These are phyloP conservation scores for Platynereis dumerilii DNA, from an alignment of 2,888 invertebrate species.

Conservation along the genomic window DNA sequence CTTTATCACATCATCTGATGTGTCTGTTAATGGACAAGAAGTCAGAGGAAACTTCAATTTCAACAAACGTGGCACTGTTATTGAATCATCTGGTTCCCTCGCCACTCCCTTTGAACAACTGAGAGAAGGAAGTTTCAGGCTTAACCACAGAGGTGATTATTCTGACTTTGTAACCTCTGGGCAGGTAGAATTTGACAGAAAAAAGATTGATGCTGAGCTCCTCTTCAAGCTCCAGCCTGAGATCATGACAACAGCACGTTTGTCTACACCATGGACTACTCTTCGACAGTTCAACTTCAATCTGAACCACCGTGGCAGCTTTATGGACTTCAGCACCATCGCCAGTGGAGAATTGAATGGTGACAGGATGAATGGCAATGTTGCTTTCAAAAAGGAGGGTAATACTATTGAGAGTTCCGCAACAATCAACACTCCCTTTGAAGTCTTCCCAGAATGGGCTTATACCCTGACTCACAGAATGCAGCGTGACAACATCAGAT, in stretches of 20 bases:
- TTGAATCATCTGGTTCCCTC: slow-evolving; percentile 2
- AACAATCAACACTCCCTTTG: not conserved
- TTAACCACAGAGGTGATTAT: not conserved
- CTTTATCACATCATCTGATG: not conserved
- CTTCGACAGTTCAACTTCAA: slow-evolving; percentile 2
- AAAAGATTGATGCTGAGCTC: slow-evolving; percentile 2
- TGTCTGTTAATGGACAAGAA: not conserved
- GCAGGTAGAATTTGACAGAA: not conserved
- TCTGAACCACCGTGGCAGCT: slow-evolving; percentile 24
- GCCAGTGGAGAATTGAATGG: slow-evolving; percentile 7
- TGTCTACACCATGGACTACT: slow-evolving; percentile 9
- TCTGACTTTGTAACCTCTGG: slow-evolving; percentile 1
- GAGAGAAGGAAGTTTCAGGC: not conserved
- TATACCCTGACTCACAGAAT: not conserved
- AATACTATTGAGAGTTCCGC: not conserved
- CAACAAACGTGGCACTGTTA: not conserved
- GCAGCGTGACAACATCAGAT: not conserved
- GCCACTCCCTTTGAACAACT: not conserved
- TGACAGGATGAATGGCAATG: not conserved
- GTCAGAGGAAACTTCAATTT: slow-evolving; percentile 5
- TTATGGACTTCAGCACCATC: slow-evolving; percentile 26
- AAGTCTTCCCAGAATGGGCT: not conserved
- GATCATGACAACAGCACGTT: not conserved
- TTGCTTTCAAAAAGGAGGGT: slow-evolving; percentile 10
- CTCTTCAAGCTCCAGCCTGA: not conserved